Conservation (phyloP, 2,888 invertebrate species). For the Zaprionus bogoriensis region DNA sequence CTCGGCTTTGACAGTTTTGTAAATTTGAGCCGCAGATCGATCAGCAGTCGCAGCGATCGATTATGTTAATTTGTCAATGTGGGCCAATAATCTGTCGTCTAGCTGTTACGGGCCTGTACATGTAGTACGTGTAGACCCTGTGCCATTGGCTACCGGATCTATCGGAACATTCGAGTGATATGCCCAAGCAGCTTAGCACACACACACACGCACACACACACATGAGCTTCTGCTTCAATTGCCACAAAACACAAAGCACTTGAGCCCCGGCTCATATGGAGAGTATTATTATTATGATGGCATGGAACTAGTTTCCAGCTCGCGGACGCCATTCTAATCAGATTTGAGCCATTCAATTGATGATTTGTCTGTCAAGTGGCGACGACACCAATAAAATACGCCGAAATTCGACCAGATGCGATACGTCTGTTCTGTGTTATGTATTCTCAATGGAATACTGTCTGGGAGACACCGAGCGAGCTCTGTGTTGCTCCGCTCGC, state of each 20-base stretch:
- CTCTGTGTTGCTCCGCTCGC: too few species aligned
- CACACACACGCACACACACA: neutral
- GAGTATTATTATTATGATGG: constrained; percentile 28
- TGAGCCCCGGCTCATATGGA: constrained; percentile 32
- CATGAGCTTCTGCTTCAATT: constrained; percentile 33
- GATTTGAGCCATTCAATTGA: constrained; percentile 54
- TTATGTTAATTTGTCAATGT: constrained; percentile 55
- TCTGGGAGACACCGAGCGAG: constrained; percentile 7
- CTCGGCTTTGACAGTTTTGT: neutral
- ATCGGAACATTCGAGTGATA: neutral
- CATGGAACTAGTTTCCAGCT: constrained; percentile 44
- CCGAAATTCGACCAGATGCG: constrained; percentile 12
- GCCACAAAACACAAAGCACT: constrained; percentile 42
- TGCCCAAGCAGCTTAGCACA: constrained; percentile 31
- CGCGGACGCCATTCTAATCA: constrained; percentile 56
- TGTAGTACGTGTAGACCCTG: constrained; percentile 6
- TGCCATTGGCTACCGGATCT: constrained; percentile 54
- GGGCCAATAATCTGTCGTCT: constrained; percentile 48
- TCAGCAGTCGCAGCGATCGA: constrained; percentile 27
- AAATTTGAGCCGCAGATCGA: constrained; percentile 28
- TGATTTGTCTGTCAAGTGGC: constrained; percentile 44
- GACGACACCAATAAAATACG: constrained; percentile 49
- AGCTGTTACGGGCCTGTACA: neutral
- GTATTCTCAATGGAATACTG: constrained; percentile 13
- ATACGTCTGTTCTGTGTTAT: neutral